A percentile compares a stretch with the other conserved stretches of the same genome.
phyloP scores from a whole-genome alignment of 2,888 invertebrate species.

The Melanchra persicariae region DNA sequence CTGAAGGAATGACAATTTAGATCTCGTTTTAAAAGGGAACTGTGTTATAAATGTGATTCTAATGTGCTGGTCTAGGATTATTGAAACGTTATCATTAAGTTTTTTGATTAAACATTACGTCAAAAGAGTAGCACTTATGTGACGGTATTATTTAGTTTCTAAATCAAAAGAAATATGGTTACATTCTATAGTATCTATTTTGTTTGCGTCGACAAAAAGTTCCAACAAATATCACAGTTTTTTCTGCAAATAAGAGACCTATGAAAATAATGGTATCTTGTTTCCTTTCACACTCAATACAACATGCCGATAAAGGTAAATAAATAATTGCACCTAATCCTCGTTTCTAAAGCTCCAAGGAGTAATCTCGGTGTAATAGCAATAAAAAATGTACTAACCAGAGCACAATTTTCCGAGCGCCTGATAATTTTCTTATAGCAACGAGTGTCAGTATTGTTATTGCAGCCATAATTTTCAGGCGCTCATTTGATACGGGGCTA shows the following conservation, averaged over 20 bases:
- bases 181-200: not conserved
- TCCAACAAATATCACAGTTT: not conserved
- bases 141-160: no score
- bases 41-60: no score
- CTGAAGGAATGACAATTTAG: conserved; percentile 9
- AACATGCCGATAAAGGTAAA: conserved; percentile 20
- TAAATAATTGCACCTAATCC: conserved; percentile 35
- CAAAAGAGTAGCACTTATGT: no score
- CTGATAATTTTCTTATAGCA: conserved; percentile 63
- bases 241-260: not conserved
- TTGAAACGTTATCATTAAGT: no score
- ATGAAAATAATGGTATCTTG: not conserved
- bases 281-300: conserved; percentile 11
- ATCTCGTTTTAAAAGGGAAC: not conserved
- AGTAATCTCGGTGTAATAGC: conserved; percentile 21
- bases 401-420: conserved; percentile 41
- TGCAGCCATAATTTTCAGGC: conserved; percentile 54
- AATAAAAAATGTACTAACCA: conserved; percentile 36
- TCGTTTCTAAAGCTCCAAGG: conserved; percentile 20
- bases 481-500: conserved; percentile 41
- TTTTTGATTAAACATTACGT: no score
- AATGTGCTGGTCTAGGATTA: no score
- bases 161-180: not conserved
- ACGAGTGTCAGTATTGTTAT: conserved; percentile 51
- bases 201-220: not conserved